Percentiles rank a stretch among this genome's conserved stretches.
Conservation (phyloP, 2,888 invertebrate species). For the Brachypalpus laphriformis region DNA sequence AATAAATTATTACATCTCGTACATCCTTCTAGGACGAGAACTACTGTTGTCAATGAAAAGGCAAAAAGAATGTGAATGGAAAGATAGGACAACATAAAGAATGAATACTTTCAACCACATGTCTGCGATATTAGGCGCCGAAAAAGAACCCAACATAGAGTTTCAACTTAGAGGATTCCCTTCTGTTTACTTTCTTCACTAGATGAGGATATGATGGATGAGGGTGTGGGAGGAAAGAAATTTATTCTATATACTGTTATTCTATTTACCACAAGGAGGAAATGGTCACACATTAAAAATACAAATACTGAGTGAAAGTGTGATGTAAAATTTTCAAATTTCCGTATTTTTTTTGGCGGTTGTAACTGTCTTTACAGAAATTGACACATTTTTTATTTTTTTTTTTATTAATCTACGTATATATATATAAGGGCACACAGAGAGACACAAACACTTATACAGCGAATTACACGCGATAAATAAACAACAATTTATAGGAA, state of each 20-base stretch:
- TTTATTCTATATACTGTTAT: background rate
- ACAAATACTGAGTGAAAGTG: background rate
- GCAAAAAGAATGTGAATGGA: constrained; percentile 3
- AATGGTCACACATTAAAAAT: constrained; percentile 10
- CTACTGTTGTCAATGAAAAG: constrained; percentile 19
- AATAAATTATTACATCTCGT: constrained; percentile 24
- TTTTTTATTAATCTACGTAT: background rate
- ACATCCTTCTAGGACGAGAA: background rate
- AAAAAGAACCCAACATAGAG: constrained; percentile 7
- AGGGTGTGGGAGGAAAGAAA: background rate
- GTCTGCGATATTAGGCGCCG: constrained; percentile 57
- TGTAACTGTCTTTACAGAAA: constrained; percentile 21
- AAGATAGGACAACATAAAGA: background rate
- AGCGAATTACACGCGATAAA: constrained; percentile 41
- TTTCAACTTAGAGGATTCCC: background rate
- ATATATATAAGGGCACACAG: constrained; percentile 1
- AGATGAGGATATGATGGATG: background rate
- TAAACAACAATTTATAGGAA: constrained; percentile 44
- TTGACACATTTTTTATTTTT: constrained; percentile 41
- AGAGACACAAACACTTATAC: constrained; percentile 24
- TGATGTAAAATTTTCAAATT: constrained; percentile 1
- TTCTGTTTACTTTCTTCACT: background rate
- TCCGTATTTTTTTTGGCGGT: constrained; percentile 36
- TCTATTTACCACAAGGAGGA: constrained; percentile 52
- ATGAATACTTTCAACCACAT: constrained; percentile 30